Evolutionary conservation across 2,888 invertebrate species (phyloP).

Genomic region (Platycheirus rosarum): DNA sequence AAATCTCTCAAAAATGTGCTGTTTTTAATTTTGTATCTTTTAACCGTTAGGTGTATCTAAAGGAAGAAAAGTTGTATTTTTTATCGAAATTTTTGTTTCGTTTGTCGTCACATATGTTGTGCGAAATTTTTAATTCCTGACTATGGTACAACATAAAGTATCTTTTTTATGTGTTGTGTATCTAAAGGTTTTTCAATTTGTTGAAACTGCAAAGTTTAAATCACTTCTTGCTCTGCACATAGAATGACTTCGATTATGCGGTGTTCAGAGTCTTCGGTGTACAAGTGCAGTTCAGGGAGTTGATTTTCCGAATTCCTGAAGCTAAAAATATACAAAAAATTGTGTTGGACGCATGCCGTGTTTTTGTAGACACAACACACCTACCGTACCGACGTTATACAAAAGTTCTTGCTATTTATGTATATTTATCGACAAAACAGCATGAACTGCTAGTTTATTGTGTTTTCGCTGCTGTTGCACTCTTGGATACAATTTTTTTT

Average conservation of each 20-base stretch:
- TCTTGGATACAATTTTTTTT: conserved; percentile 7
- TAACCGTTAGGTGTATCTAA: background rate
- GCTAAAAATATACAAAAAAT: conserved; percentile 56
- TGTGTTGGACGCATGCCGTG: conserved; percentile 24
- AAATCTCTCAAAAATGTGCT: background rate
- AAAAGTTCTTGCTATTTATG: too few relatives aligned
- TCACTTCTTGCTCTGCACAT: conserved; percentile 3
- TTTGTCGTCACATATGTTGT: conserved; percentile 54
- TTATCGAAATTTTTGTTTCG: conserved; percentile 37
- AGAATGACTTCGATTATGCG: background rate
- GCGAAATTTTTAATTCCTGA: too few relatives aligned
- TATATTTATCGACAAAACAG: conserved; percentile 29
- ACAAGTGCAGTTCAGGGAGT: conserved; percentile 26
- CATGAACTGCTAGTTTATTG: conserved; percentile 28
- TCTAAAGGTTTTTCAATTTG: conserved; percentile 62
- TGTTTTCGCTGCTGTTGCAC: conserved; percentile 44
- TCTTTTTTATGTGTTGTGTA: conserved; percentile 15
- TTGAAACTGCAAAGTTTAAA: conserved; percentile 27
- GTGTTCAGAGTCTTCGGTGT: too few relatives aligned
- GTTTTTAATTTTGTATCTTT: conserved; percentile 15
- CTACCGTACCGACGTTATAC: too few relatives aligned
- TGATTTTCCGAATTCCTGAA: conserved; percentile 64
- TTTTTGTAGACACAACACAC: background rate
- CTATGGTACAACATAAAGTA: conserved; percentile 16
- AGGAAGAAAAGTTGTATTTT: conserved; percentile 21